phyloP scores from a whole-genome alignment of 2,113 vertebrate genomes.

The Pyrgilauda ruficollis region DNA sequence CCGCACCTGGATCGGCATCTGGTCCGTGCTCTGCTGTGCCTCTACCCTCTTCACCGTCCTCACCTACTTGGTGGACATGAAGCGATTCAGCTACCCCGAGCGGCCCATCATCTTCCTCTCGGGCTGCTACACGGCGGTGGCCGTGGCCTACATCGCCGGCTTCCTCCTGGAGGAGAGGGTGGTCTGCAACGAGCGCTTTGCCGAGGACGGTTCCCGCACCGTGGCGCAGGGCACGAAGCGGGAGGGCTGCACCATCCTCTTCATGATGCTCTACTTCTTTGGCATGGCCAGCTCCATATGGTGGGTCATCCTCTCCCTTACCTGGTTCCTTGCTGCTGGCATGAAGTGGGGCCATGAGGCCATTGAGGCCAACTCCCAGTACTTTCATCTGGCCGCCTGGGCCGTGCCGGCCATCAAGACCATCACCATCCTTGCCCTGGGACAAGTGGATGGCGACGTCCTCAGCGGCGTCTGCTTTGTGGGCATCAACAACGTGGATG shows the following conservation, averaged over 20 bases:
- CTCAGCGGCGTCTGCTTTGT: slow-evolving; percentile 94
- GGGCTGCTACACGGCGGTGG: slow-evolving; percentile 92
- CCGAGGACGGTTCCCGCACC: slow-evolving; percentile 85
- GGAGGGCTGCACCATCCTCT: slow-evolving; percentile 95
- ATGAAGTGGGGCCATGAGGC: slow-evolving; percentile 99
- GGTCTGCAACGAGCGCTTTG: slow-evolving; percentile 89
- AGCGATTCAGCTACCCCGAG: slow-evolving; percentile 94
- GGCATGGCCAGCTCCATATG: slow-evolving; percentile 97
- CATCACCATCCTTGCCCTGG: slow-evolving; percentile 91
- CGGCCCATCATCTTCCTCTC: slow-evolving; percentile 95
- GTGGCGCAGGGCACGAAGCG: slow-evolving; percentile 95
- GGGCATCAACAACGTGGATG: slow-evolving; percentile 92
- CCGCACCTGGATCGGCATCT: slow-evolving; percentile 93
- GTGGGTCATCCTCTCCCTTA: slow-evolving; percentile 95
- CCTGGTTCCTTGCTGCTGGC: slow-evolving; percentile 92
- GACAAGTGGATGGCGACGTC: slow-evolving; percentile 92
- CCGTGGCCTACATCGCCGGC: slow-evolving; percentile 90
- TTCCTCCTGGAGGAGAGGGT: slow-evolving; percentile 91
- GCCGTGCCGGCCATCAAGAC: slow-evolving; percentile 94
- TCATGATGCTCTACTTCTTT: slow-evolving; percentile 99
- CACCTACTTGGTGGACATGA: slow-evolving; percentile 96
- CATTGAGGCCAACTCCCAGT: slow-evolving; percentile 95
- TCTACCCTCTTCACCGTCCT: slow-evolving; percentile 93
- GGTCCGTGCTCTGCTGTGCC: slow-evolving; percentile 92
- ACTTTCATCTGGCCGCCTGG: slow-evolving; percentile 96